Evolutionary conservation across 2,888 invertebrate species (phyloP).

Genomic region (Pachycephus smyrnensis): DNA sequence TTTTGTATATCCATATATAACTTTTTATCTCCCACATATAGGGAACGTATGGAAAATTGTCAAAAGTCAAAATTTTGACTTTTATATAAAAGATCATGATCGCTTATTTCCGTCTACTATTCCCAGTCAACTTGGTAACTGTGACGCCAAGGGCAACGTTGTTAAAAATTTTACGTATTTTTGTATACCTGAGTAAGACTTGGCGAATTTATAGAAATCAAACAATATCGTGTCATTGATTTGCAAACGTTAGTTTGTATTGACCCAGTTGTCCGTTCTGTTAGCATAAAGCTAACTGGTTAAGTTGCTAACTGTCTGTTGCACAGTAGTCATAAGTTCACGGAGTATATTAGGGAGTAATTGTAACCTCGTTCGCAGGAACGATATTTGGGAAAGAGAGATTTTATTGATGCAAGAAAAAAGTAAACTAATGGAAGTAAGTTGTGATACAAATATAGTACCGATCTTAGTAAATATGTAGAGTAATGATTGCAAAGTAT

Average conservation of each 20-base stretch:
- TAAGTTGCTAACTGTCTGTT: neutral
- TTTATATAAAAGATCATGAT: no score
- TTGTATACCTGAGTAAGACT: neutral
- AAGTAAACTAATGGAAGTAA: neutral
- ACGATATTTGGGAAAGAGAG: no score
- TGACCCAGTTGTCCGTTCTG: neutral
- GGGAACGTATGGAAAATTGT: neutral
- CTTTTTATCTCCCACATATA: neutral
- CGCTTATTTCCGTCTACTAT: neutral
- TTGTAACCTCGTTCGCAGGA: neutral
- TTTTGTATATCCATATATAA: neutral
- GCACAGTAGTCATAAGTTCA: neutral
- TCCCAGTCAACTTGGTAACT: neutral
- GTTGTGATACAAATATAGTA: neutral
- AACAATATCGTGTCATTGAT: neutral
- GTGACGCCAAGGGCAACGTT: neutral
- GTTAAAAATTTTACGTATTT: neutral
- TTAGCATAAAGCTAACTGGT: neutral
- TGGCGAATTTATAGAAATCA: neutral
- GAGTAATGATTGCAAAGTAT: neutral
- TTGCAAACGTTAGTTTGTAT: neutral
- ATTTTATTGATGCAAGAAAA: no score
- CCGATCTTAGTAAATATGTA: neutral
- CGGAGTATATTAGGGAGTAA: neutral
- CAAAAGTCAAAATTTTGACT: neutral